phyloP scores from a whole-genome alignment of 1,140 invertebrate species.

The Drosophila bocqueti region DNA sequence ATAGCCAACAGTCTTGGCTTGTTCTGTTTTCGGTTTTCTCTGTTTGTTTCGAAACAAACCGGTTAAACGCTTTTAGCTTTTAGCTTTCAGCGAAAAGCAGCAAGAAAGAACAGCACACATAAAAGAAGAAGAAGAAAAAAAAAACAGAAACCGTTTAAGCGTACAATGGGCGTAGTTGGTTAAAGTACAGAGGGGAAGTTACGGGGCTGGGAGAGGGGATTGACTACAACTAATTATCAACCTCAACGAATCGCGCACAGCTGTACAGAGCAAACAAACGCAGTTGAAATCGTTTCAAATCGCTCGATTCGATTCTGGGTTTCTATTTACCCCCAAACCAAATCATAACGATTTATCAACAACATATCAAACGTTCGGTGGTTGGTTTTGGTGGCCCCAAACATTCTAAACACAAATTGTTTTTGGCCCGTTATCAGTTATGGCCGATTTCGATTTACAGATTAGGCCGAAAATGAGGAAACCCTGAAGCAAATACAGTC shows the following conservation, averaged over 20 bases:
- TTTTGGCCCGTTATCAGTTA: conserved; percentile 37
- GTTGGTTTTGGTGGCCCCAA: conserved; percentile 14
- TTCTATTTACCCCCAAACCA: conserved; percentile 44
- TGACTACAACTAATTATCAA: conserved; percentile 69
- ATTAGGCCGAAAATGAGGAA: conserved; percentile 33
- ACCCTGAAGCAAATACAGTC: conserved; percentile 7
- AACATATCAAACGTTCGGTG: conserved; percentile 33
- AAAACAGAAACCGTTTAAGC: conserved; percentile 71
- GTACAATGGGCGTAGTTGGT: conserved; percentile 62
- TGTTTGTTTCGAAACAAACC: conserved; percentile 77
- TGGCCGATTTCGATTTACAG: conserved; percentile 32
- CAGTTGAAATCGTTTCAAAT: conserved; percentile 20
- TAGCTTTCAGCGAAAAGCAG: conserved; percentile 41
- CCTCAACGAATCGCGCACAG: conserved; percentile 67
- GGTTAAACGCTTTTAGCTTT: conserved; percentile 67
- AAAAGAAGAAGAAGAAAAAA: conserved; percentile 14
- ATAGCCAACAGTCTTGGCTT: conserved; percentile 36
- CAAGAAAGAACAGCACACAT: conserved; percentile 35
- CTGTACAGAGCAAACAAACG: conserved; percentile 50
- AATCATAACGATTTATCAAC: conserved; percentile 38
- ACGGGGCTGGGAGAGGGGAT: conserved; percentile 7
- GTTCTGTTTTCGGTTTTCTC: conserved; percentile 69
- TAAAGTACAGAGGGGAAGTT: conserved; percentile 24
- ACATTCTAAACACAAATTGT: conserved; percentile 52
- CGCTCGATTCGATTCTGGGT: conserved; percentile 15